phyloP scores from a whole-genome alignment of 2,888 invertebrate genomes.

The Augochlorella aurata region DNA sequence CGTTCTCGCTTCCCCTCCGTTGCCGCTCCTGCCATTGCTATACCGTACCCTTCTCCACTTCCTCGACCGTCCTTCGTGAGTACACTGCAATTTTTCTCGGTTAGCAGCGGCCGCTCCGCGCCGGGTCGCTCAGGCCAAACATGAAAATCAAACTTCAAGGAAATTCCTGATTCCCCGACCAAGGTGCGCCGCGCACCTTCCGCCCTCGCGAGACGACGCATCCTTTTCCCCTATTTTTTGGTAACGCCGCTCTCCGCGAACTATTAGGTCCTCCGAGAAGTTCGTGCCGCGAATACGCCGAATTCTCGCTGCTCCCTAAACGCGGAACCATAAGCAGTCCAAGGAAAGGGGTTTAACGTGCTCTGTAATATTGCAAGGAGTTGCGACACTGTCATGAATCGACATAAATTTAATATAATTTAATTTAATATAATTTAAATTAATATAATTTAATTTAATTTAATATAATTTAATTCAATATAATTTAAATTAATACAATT shows the following conservation, averaged over 20 bases:
- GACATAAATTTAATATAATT: too few relatives aligned
- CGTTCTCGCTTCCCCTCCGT: not conserved
- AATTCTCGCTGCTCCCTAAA: too few relatives aligned
- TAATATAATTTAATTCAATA: too few relatives aligned
- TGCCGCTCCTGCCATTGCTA: slow-evolving; percentile 37
- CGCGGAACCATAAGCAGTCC: too few relatives aligned
- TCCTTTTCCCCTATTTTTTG: not conserved
- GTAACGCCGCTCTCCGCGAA: not conserved
- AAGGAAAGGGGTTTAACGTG: too few relatives aligned
- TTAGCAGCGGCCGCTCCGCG: slow-evolving; percentile 36
- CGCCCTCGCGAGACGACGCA: not conserved
- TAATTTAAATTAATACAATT: too few relatives aligned
- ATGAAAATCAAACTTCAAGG: slow-evolving; percentile 53
- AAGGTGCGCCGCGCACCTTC: not conserved
- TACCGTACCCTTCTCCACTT: slow-evolving; percentile 37
- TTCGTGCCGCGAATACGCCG: too few relatives aligned
- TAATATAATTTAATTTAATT: too few relatives aligned
- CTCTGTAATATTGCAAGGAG: too few relatives aligned
- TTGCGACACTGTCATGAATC: too few relatives aligned
- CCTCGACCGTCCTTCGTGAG: slow-evolving; percentile 63
- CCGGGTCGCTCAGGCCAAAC: slow-evolving; percentile 42
- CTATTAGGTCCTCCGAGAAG: not conserved
- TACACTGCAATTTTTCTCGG: slow-evolving; percentile 64
- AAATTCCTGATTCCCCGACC: slow-evolving; percentile 38
- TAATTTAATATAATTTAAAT: too few relatives aligned